These are phyloP conservation scores for Hippocampus zosterae DNA, from an alignment of 2,113 vertebrate genomes.

Conservation along the genomic window DNA sequence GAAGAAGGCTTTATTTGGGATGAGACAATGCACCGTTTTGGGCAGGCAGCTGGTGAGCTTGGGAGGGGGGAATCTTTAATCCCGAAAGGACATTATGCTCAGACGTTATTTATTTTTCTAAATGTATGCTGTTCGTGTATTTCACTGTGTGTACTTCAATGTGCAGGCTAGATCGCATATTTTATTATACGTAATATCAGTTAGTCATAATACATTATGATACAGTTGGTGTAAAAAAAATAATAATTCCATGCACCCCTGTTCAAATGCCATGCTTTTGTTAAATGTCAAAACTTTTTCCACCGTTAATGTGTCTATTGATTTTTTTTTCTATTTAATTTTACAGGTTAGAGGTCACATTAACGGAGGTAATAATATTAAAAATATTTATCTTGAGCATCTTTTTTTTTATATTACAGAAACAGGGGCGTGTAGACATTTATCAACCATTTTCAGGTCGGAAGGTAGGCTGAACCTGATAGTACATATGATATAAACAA, in stretches of 20 bases:
- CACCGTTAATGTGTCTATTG: no score
- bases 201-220: not conserved
- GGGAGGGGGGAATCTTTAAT: not conserved
- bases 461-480: not conserved
- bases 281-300: not conserved
- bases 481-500: conserved; percentile 8
- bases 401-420: not conserved
- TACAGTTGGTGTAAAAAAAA: no score
- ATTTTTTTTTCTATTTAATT: not conserved
- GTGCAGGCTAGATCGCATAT: not conserved
- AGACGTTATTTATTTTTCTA: not conserved
- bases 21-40: conserved; percentile 40
- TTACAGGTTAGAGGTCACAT: not conserved
- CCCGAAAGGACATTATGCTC: not conserved
- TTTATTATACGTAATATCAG: no score
- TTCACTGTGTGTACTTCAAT: conserved; percentile 6
- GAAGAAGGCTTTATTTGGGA: conserved; percentile 44
- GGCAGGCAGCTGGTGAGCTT: not conserved
- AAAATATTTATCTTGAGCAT: not conserved
- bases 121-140: not conserved
- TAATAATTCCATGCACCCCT: not conserved
- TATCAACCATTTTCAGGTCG: no score
- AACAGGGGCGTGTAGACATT: not conserved
- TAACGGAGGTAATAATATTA: not conserved
- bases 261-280: not conserved